Conservation (phyloP, 2,113 vertebrate genomes). For the human region DNA sequence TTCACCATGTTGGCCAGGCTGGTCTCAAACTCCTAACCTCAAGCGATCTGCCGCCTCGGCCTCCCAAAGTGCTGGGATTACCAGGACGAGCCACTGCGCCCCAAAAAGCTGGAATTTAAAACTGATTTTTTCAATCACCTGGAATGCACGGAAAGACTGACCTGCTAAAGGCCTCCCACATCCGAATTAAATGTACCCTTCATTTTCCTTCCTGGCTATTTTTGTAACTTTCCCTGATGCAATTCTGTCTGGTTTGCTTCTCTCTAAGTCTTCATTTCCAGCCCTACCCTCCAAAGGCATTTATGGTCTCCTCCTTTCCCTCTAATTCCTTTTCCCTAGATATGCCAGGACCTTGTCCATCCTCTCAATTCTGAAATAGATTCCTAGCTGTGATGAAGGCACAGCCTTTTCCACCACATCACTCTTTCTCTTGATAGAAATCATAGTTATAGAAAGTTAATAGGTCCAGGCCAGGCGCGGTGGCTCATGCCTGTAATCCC, state of each 20-base stretch:
- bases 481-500: too few relatives aligned
- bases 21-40: too few relatives aligned
- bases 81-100: too few relatives aligned
- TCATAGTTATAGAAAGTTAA: conserved; percentile 2
- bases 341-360: neutral
- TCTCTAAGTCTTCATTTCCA: neutral
- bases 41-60: too few relatives aligned
- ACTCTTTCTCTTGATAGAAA: neutral
- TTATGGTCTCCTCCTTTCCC: neutral
- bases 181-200: neutral
- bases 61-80: too few relatives aligned
- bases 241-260: neutral
- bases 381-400: neutral
- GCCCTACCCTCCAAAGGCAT: neutral
- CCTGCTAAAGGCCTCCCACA: neutral
- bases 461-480: neutral
- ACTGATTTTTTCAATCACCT: neutral
- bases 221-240: neutral
- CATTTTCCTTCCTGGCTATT: neutral
- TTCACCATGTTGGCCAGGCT: too few relatives aligned
- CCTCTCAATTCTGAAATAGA: conserved; percentile 21
- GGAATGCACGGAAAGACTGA: neutral
- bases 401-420: neutral
- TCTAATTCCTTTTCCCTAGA: neutral
- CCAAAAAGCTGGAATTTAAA: neutral